Conservation (phyloP, 1,140 invertebrate species). For the Hormaphis cornu region DNA sequence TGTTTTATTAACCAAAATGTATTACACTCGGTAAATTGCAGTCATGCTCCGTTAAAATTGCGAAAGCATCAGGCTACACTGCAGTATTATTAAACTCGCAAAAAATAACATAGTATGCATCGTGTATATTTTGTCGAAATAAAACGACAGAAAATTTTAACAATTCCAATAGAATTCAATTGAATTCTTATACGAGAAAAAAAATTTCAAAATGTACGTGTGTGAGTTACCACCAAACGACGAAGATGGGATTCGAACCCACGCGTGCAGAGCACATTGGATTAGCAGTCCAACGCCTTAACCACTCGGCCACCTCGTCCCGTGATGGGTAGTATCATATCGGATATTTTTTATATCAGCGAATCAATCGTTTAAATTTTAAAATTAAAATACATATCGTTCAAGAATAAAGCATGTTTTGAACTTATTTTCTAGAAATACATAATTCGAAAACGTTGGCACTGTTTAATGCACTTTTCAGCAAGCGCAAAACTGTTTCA, state of each 20-base stretch:
- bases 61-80: no score
- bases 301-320: constrained; percentile 80
- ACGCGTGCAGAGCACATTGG: constrained; percentile 68
- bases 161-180: not conserved
- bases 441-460: no score
- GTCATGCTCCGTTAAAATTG: no score
- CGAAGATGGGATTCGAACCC: constrained; percentile 83
- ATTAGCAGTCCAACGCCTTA: constrained; percentile 81
- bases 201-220: not conserved
- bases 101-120: not conserved
- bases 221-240: constrained; percentile 45
- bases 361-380: not conserved
- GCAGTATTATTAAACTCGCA: not conserved
- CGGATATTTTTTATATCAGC: not conserved
- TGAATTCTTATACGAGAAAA: not conserved
- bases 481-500: no score
- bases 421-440: no score
- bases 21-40: no score
- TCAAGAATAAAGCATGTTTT: no score
- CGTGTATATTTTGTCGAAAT: not conserved
- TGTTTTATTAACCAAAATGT: no score
- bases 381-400: no score
- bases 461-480: no score
- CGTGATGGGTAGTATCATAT: constrained; percentile 8
- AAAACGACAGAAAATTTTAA: not conserved